These are phyloP conservation scores for Stichodactyla mertensii DNA, from an alignment of 64 coral and sea anemone species.

Conservation along the genomic window DNA sequence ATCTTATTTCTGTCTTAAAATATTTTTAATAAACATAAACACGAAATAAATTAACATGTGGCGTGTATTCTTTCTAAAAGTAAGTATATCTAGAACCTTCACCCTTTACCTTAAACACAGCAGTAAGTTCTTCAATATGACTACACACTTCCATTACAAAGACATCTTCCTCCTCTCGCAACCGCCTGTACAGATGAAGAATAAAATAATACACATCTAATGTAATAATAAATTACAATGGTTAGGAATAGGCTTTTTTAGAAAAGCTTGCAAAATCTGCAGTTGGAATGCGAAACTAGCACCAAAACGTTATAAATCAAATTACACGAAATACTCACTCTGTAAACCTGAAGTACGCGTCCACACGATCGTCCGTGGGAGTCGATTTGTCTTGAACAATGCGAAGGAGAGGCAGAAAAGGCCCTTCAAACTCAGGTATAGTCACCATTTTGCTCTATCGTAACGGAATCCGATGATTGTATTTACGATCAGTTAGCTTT, in stretches of 20 bases:
- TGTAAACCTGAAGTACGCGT: conserved; percentile 44
- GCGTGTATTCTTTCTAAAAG: no score
- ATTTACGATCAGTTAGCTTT: neutral
- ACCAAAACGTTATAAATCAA: no score
- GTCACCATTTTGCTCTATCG: conserved; percentile 43
- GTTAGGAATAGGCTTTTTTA: no score
- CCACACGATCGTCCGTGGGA: conserved; percentile 30
- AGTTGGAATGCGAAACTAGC: no score
- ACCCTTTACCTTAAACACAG: conserved; percentile 46
- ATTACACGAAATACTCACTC: conserved; percentile 21
- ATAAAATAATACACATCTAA: no score
- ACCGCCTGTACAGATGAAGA: conserved; percentile 18
- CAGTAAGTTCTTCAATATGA: conserved; percentile 42
- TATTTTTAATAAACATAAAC: no score
- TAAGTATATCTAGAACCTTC: no score
- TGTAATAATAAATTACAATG: no score
- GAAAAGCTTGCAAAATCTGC: no score
- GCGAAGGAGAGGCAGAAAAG: conserved; percentile 47
- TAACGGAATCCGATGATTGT: neutral
- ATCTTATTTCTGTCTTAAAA: no score
- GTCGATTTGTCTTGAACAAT: conserved; percentile 42
- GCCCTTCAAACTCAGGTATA: conserved; percentile 42
- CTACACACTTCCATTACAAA: conserved; percentile 79
- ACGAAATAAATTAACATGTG: no score
- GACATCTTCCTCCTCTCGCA: conserved; percentile 72